Evolutionary conservation across 2,888 invertebrate species (phyloP).

Genomic region (Lordiphosa fenestrarum): DNA sequence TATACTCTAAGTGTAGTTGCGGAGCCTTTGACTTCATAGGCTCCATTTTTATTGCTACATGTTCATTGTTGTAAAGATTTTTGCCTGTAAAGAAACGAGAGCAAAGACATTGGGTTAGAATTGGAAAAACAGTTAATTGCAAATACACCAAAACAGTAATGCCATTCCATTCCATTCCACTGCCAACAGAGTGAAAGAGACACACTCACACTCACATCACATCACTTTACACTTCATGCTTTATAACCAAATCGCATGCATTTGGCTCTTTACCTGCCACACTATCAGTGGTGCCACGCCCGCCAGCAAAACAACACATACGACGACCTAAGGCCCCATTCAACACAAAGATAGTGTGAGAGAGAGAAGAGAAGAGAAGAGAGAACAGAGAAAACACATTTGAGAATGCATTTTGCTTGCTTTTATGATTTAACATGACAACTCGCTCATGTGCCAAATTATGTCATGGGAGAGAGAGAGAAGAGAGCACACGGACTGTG

Average conservation of each 20-base stretch:
- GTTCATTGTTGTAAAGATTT: conserved; percentile 99
- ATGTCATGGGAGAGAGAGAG: conserved; percentile 39
- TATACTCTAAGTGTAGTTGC: conserved; percentile 99
- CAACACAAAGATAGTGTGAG: conserved; percentile 19
- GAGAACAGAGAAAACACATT: conserved; percentile 5
- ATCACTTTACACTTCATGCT: conserved; percentile 39
- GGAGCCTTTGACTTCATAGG: conserved; percentile 99
- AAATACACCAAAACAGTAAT: conserved; percentile 3
- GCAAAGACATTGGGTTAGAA: neutral
- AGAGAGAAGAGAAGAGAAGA: conserved; percentile 8
- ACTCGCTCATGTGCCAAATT: conserved; percentile 49
- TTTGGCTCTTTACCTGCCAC: conserved; percentile 45
- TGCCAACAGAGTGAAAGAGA: too few relatives aligned
- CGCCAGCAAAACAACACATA: conserved; percentile 75
- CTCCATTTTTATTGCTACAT: conserved; percentile 99
- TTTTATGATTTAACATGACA: conserved; percentile 26
- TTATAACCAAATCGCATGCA: conserved; percentile 21
- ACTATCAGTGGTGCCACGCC: conserved; percentile 52
- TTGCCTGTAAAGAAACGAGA: conserved; percentile 87
- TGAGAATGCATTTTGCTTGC: conserved; percentile 23
- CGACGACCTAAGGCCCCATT: conserved; percentile 70
- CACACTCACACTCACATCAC: conserved; percentile 10
- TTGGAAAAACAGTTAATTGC: neutral
- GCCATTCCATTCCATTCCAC: conserved; percentile 40
- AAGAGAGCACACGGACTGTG: neutral